Percentiles rank a stretch among this genome's conserved stretches.
Conservation (phyloP, 2,888 invertebrate species). For the Drosophila atripex region DNA sequence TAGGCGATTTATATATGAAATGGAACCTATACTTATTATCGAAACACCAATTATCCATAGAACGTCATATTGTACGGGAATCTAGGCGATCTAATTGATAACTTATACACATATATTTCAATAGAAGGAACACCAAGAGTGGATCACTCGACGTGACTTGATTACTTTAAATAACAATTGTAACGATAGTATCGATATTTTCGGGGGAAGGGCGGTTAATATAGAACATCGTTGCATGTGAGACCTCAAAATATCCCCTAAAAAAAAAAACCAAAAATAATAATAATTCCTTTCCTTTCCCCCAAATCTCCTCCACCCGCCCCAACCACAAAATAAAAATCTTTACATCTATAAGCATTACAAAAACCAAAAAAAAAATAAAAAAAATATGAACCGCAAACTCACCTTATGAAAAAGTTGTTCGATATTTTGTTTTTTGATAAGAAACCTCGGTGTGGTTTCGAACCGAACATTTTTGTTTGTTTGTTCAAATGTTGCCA, state of each 20-base stretch:
- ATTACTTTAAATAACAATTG: conserved; percentile 21
- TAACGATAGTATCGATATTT: background rate
- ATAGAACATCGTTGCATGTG: background rate
- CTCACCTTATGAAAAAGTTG: conserved; percentile 21
- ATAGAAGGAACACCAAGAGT: conserved; percentile 17
- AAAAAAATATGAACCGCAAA: conserved; percentile 8
- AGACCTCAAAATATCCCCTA: background rate
- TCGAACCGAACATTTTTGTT: conserved; percentile 25
- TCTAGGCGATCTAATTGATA: background rate
- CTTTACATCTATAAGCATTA: conserved; percentile 24
- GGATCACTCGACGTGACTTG: conserved; percentile 24
- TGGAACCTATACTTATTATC: conserved; percentile 8
- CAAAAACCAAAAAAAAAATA: background rate
- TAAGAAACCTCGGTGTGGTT: conserved; percentile 31
- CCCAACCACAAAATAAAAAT: background rate
- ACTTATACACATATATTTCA: background rate
- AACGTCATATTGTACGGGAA: conserved; percentile 3
- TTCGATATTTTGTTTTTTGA: conserved; percentile 9
- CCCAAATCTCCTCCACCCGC: background rate
- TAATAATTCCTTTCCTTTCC: background rate
- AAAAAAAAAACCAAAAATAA: too few species aligned
- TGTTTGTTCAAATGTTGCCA: conserved; percentile 39
- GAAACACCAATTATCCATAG: conserved; percentile 32
- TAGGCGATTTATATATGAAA: conserved; percentile 20
- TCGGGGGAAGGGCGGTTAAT: background rate